Evolutionary conservation across 2,113 vertebrate species (phyloP), one percentile per base, ranked within the genome.

Genomic region (Ophiodon elongatus): DNA sequence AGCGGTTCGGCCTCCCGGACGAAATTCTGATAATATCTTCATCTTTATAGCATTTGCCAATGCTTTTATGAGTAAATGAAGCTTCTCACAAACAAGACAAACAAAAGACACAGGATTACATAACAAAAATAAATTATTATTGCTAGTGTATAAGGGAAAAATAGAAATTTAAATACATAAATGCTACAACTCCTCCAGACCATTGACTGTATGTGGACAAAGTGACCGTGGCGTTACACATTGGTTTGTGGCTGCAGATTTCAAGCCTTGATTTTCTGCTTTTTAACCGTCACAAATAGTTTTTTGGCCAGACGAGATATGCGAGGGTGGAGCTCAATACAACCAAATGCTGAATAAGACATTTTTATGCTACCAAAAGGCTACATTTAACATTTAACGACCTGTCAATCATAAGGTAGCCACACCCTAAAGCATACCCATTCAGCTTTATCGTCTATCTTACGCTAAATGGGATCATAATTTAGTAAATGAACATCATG

Each of bases 31-130:
- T 68, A 14, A 47, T 31, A 41, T 15, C 27, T 82, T 62, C 82
- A 52, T 80, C 82, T 85, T 76, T 63, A 68, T 33, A 81, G 52
- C 62, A 31, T 56, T 72, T 72, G 17, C 63, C 19, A 76, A n/a
- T 52, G 17, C 29, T 70, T 81, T 79, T n/a, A 35, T 52, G 69
- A 63, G 60, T 73, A 62, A 54, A 76, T 59, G 41, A 41, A 62
- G 59, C 1, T 0, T 25, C 50, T 37, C 35, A 70, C 63, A 35
- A 75, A 10, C 35, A 65, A 63, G 57, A 45, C 59, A 43, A 65
- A 80, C 39, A 82, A 78, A 50, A 68, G 33, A 57, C 7, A 35
- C 35, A 70, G n/a, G 71, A 62, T 77, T 80, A 69, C 23, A 52
- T 3, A 25, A 50, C 19, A 4, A 41, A 33, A 71, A 70, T 7